Evolutionary conservation across 2,888 invertebrate genomes (phyloP).

Genomic region (Metellina segmentata): DNA sequence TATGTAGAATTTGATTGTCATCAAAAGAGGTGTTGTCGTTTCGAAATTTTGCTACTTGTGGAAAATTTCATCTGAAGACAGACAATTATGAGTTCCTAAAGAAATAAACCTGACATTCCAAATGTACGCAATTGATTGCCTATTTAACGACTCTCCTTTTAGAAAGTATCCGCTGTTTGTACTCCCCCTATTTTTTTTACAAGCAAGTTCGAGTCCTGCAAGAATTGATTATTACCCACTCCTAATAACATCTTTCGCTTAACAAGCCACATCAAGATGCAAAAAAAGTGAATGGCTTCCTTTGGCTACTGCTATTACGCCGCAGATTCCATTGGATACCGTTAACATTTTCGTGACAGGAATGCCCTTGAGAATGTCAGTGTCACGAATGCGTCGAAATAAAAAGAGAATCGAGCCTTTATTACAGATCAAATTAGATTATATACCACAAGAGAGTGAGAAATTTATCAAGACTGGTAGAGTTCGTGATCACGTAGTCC

Average conservation of each 20-base stretch:
- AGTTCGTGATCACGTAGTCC: constrained; percentile 5
- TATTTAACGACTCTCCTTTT: no score
- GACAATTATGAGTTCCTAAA: no score
- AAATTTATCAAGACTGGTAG: background rate
- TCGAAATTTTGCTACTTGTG: no score
- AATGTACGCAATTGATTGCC: no score
- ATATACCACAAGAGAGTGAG: no score
- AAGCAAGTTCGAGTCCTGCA: background rate
- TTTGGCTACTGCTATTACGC: constrained; percentile 59
- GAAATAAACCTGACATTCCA: no score
- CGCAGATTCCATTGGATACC: constrained; percentile 1
- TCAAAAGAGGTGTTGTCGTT: no score
- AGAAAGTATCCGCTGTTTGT: background rate
- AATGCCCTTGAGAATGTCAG: constrained; percentile 72
- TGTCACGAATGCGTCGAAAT: constrained; percentile 11
- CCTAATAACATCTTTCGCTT: constrained; percentile 33
- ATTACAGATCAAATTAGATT: no score
- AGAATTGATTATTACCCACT: constrained; percentile 28
- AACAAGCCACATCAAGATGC: constrained; percentile 3
- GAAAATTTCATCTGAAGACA: no score
- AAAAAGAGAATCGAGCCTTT: background rate
- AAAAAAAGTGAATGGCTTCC: constrained; percentile 3
- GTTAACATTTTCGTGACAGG: constrained; percentile 60
- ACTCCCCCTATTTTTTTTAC: background rate
- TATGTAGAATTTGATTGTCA: no score